phyloP scores from a whole-genome alignment of 2,888 invertebrate genomes.

The Diaprepes abbreviatus region DNA sequence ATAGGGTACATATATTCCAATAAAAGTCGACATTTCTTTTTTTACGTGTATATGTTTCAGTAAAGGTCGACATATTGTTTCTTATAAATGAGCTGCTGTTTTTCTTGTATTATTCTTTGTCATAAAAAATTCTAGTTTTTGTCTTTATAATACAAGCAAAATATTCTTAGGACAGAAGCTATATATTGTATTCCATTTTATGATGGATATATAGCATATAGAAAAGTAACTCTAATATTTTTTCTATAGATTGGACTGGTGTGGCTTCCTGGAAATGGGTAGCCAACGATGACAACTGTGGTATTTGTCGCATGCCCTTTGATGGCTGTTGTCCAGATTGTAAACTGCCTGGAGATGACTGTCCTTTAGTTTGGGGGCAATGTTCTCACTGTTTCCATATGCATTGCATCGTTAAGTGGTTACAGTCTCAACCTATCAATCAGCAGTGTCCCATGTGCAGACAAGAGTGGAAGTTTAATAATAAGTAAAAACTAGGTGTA shows the following conservation, averaged over 20 bases:
- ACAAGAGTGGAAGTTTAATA: constrained; percentile 98
- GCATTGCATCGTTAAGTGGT: constrained; percentile 99
- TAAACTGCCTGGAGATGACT: constrained; percentile 97
- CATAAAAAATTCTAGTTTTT: no score
- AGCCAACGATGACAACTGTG: constrained; percentile 98
- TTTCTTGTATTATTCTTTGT: no score
- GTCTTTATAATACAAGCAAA: no score
- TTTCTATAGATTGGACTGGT: constrained; percentile 82
- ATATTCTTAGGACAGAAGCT: no score
- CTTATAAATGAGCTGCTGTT: no score
- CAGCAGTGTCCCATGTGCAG: constrained; percentile 97
- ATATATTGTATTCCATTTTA: no score
- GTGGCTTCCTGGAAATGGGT: constrained; percentile 99
- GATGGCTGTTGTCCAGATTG: constrained; percentile 99
- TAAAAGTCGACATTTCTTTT: no score
- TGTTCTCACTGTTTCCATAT: constrained; percentile 99
- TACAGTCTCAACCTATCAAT: constrained; percentile 90
- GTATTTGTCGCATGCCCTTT: constrained; percentile 99
- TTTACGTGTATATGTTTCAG: no score
- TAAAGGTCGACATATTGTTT: no score
- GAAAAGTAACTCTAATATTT: constrained; percentile 57
- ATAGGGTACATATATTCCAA: no score
- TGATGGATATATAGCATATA: no score
- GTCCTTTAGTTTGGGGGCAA: constrained; percentile 97
- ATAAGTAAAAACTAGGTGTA: constrained; percentile 70